Conservation (phyloP, 92 coral and sea anemone species). For the Siderastrea radians region DNA sequence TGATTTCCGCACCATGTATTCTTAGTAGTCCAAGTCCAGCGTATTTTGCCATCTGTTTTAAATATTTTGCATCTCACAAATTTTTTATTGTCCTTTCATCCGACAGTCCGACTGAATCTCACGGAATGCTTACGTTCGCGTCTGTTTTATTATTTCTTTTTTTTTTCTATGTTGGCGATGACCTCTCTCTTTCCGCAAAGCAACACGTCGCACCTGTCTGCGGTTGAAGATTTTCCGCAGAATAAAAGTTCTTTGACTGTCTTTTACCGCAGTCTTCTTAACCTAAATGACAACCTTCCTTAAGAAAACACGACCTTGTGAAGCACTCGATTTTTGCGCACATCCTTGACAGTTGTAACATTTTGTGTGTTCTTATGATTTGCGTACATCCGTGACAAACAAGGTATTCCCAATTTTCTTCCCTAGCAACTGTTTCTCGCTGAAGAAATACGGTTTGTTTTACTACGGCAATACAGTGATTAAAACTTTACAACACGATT, state of each 20-base stretch:
- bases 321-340: not conserved
- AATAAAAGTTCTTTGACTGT: not conserved
- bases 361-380: not conserved
- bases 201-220: conserved; percentile 25
- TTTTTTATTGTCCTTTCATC: not conserved
- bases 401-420: not conserved
- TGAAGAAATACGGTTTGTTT: not conserved
- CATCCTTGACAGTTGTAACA: conserved; percentile 3
- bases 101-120: not conserved
- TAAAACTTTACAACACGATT: not conserved
- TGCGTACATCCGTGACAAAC: conserved; percentile 29
- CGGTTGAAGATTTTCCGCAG: not conserved
- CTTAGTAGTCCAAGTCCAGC: not conserved
- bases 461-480: not conserved
- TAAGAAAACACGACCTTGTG: not conserved
- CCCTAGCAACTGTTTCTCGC: not conserved
- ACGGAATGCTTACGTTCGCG: not conserved
- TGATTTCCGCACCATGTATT: not conserved
- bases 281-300: conserved; percentile 2
- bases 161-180: not conserved
- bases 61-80: not conserved
- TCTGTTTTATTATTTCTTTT: not conserved
- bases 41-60: conserved; percentile 1
- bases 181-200: not conserved
- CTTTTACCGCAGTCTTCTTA: not conserved